These are phyloP conservation scores for Choristoneura fumiferana DNA, from an alignment of 1,140 invertebrate species.

Conservation along the genomic window DNA sequence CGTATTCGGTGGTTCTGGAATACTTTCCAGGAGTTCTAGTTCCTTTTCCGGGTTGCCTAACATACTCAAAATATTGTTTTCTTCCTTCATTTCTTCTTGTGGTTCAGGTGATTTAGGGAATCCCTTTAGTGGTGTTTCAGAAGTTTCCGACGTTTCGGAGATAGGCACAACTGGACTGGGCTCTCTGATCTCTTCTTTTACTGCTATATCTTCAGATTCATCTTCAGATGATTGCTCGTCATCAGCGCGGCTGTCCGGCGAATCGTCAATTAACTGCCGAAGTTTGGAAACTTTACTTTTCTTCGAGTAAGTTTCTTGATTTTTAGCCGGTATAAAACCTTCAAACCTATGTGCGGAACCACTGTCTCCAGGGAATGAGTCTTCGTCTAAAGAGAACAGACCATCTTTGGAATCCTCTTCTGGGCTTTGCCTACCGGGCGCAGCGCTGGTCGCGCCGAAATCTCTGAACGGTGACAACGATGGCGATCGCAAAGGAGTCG, in stretches of 20 bases:
- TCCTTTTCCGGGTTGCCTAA: conserved; percentile 31
- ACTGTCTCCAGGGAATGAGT: conserved; percentile 77
- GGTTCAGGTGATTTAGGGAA: conserved; percentile 40
- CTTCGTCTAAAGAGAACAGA: conserved; percentile 79
- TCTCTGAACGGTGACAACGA: conserved; percentile 74
- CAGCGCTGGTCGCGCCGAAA: conserved; percentile 48
- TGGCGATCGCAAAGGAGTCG: conserved; percentile 59
- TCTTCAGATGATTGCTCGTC: conserved; percentile 80
- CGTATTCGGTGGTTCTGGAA: conserved; percentile 52
- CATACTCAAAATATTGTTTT: conserved; percentile 23
- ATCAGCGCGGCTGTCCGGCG: conserved; percentile 73
- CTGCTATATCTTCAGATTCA: conserved; percentile 76
- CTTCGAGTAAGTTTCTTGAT: conserved; percentile 76
- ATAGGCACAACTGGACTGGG: conserved; percentile 30
- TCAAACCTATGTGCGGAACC: conserved; percentile 73
- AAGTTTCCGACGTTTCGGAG: conserved; percentile 10
- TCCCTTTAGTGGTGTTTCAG: conserved; percentile 30
- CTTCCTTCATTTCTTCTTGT: conserved; percentile 20
- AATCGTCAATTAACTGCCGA: conserved; percentile 73
- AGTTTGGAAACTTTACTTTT: conserved; percentile 76
- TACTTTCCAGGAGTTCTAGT: conserved; percentile 34
- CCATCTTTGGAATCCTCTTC: conserved; percentile 81
- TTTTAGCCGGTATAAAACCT: conserved; percentile 76
- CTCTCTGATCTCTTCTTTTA: conserved; percentile 54
- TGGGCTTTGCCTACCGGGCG: conserved; percentile 47